Evolutionary conservation across 2,113 vertebrate genomes (phyloP).

Genomic region (Illadopsis cleaveri): DNA sequence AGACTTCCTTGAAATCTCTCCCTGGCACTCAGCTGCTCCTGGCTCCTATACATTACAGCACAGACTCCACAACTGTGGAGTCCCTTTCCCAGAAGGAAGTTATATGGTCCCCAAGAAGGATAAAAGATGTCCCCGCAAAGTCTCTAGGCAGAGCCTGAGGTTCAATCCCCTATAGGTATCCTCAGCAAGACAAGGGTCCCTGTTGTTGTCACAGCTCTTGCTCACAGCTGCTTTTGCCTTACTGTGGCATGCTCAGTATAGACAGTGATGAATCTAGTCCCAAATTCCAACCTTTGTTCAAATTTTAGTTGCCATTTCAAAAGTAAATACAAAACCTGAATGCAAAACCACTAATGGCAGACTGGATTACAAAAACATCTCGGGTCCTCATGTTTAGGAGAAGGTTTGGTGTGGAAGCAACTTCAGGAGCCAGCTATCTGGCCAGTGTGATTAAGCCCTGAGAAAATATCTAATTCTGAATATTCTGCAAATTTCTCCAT

Average conservation of each 20-base stretch:
- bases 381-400: not conserved
- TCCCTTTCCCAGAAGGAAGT: not conserved
- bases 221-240: not conserved
- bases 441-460: not conserved
- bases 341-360: not conserved
- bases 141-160: not conserved
- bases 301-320: not conserved
- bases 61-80: not conserved
- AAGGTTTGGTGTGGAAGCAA: not conserved
- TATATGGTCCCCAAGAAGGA: not conserved
- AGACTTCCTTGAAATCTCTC: not conserved
- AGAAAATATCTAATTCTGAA: not conserved
- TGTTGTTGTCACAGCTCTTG: fast-evolving
- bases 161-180: not conserved
- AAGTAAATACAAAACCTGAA: not conserved
- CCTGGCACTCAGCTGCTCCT: not conserved
- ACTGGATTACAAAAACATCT: not conserved
- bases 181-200: not conserved
- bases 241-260: not conserved
- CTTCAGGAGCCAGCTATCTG: not conserved
- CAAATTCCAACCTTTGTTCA: not conserved
- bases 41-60: not conserved
- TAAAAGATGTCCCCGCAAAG: not conserved
- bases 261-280: not conserved
- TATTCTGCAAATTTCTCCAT: not conserved